Percentiles rank a stretch among this genome's conserved stretches.
phyloP scores from a whole-genome alignment of 2,797 vertebrate species.

The Centropyge bicolor region DNA sequence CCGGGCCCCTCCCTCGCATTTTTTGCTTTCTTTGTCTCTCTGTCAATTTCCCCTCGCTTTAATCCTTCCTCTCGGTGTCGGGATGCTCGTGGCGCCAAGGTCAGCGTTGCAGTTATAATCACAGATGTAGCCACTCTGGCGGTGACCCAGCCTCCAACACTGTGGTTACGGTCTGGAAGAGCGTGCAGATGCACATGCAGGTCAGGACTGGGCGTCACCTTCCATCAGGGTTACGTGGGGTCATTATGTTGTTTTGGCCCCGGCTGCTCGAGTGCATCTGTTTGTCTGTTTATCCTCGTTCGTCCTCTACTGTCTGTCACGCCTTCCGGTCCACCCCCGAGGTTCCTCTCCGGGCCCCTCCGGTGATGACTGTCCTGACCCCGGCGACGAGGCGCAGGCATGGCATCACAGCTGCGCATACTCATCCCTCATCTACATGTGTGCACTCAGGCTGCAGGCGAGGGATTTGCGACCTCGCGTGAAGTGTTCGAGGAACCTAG shows the following conservation, averaged over 20 bases:
- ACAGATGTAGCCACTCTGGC: not conserved
- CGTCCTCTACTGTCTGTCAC: conserved; percentile 56
- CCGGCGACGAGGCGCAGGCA: not conserved
- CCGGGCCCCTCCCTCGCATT: not conserved
- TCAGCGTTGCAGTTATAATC: conserved; percentile 46
- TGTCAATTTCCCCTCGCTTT: conserved; percentile 41
- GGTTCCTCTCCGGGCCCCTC: conserved; percentile 26
- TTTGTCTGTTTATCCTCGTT: conserved; percentile 45
- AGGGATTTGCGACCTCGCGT: conserved; percentile 32
- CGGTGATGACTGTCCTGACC: conserved; percentile 52
- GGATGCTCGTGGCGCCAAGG: conserved; percentile 44
- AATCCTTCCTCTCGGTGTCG: conserved; percentile 39
- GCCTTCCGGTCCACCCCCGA: not conserved
- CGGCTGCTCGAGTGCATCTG: not conserved
- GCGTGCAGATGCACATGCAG: not conserved
- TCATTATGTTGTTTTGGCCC: conserved; percentile 9
- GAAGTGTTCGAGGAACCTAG: conserved; percentile 28
- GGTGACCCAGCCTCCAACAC: conserved; percentile 35
- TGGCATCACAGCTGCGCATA: not conserved
- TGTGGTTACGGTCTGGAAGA: not conserved
- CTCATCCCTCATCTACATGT: conserved; percentile 40
- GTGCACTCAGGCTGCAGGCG: conserved; percentile 15
- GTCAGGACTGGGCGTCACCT: conserved; percentile 5
- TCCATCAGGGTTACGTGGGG: not conserved
- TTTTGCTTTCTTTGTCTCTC: conserved; percentile 31